Evolutionary conservation across 2,113 vertebrate species (phyloP), one percentile per base, ranked within the genome.

Genomic region (Andinoacara biseriatus): DNA sequence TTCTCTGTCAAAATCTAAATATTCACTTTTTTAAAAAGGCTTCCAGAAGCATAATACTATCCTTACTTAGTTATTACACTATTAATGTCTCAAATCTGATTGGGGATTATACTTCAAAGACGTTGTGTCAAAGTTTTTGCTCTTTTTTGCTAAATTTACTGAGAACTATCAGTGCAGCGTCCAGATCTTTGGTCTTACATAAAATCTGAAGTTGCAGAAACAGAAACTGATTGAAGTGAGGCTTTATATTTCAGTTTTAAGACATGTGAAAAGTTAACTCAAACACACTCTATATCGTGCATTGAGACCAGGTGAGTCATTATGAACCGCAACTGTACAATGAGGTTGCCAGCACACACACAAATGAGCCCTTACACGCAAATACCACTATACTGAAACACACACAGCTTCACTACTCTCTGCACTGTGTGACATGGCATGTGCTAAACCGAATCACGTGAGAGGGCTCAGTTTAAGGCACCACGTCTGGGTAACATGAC

Each of bases 321-420:
- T 24, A 7, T 18, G 8, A 85, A 69, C 33, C 15, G 81, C n/a
- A 60, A 80, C 62, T 80, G 24, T 46, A 52, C 65, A 31, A 22
- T 38, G 10, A 59, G 52, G 24, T 26, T 52, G 26, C 17, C 82
- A 76, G 17, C 56, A 65, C 29, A 59, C 4, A 31, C 74, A 75
- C 57, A 74, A n/a, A 18, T 76, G 60, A 57, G 58, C 33, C 43
- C n/a, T 77, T 10, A 7, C 90, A 89, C 91, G 87, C 85, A 91
- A 75, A 77, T 20, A 67, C 1, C 24, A 18, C 56, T 10, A 63
- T 33, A 29, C 9, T 24, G 2, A 9, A 11, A 43, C 33, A 29
- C 43, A 15, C 67, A 72, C 26, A 72, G 11, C 14, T 75, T 58
- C 31, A 80, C 74, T 74, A 78, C 54, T 74, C 54, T 77, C 77